These are phyloP conservation scores for Daptonema setosum DNA, from an alignment of 2,888 invertebrate species.

Conservation along the genomic window DNA sequence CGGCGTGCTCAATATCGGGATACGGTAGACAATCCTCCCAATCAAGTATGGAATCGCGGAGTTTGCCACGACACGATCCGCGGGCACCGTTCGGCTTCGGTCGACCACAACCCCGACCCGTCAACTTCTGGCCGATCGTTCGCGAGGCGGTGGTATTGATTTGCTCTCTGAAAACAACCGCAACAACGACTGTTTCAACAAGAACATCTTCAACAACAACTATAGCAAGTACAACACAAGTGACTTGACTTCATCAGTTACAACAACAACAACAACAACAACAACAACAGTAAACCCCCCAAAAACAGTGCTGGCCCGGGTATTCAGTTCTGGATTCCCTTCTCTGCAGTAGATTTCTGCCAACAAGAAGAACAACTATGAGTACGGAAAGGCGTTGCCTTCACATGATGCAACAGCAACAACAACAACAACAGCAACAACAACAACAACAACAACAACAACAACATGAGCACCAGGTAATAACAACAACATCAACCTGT, in stretches of 20 bases:
- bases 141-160: not conserved
- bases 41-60: conserved; percentile 74
- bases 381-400: not conserved
- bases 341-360: not conserved
- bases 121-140: conserved; percentile 50
- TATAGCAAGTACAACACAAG: too few relatives aligned
- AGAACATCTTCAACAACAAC: not conserved
- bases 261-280: conserved; percentile 2
- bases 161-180: not conserved
- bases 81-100: conserved; percentile 28
- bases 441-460: not conserved
- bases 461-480: conserved; percentile 28
- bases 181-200: not conserved
- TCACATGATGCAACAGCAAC: not conserved
- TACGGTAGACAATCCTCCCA: conserved; percentile 81
- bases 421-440: not conserved
- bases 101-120: conserved; percentile 45
- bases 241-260: too few relatives aligned
- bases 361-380: not conserved
- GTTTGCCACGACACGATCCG: conserved; percentile 42
- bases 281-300: too few relatives aligned
- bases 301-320: too few relatives aligned
- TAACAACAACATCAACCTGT: too few relatives aligned
- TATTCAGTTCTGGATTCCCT: too few relatives aligned
- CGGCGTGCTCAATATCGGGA: conserved; percentile 38